Base-by-base conservation (phyloP, 2,113 vertebrate species). In the Scopus umbretta region DNA sequence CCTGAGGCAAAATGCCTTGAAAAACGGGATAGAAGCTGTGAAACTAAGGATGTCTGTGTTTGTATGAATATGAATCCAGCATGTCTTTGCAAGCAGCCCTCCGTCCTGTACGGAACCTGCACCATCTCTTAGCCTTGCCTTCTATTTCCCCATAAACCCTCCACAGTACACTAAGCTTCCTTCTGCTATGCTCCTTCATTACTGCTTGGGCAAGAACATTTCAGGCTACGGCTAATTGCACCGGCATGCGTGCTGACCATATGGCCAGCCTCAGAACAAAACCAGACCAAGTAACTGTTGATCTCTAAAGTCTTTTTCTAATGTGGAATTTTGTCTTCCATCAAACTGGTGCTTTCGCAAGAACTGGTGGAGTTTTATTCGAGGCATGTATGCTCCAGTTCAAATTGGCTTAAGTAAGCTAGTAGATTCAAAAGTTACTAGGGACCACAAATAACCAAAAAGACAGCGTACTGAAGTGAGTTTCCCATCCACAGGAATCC, bases 221-320 rank as follows among this genome's bases (percentile, higher is more conserved):
- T 45, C 85, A 40, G 32, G 19, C 56, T 50, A 10, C 5, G 27
- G 71, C 62, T 70, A 56, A 25, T 0, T 52, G 49, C 42, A 80
- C 14, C 32, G 10, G 49, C 27, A n/a, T 0, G 1, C 1, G 1
- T 36, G 42, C 38, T 61, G 52, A 72, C 45, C 59, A 47, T 9
- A 34, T 6, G 26, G 53, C 36, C 55, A 67, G 47, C 53, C 27
- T 13, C 32, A 34, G 49, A 49, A 30, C 86, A 63, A 34, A 55
- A 43, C 61, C 32, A 78, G 45, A 36, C 38, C 25, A 34, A 55
- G 5, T 19, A 68, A 34, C 42, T 30, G 32, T 12, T 56, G 22
- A 45, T 43, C 32, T 84, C 59, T 18, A 9, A 47, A 53, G 53
- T 16, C 10, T 80, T 50, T 43, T 56, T 13, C 19, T 85, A 22